phyloP scores from a whole-genome alignment of 1,140 invertebrate species.

The Thaumetopoea pityocampa region DNA sequence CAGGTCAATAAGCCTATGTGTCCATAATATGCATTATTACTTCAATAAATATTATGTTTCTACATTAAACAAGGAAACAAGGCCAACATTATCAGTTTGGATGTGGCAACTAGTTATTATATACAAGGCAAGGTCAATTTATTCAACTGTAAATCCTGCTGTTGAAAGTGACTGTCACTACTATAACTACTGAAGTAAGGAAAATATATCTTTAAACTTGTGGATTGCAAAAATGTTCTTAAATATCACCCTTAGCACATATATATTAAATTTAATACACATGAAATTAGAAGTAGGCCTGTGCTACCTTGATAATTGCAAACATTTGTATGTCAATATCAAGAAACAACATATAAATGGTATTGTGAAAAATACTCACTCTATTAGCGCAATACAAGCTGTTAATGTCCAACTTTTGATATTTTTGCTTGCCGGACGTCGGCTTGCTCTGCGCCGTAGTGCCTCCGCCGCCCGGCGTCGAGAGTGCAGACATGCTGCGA shows the following conservation, averaged over 20 bases:
- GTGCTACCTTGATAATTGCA: slow-evolving; percentile 11
- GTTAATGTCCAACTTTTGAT: slow-evolving; percentile 97
- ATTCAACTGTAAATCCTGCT: slow-evolving; percentile 21
- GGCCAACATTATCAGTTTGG: slow-evolving; percentile 4
- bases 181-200: too few species aligned
- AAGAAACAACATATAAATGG: slow-evolving; percentile 17
- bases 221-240: too few species aligned
- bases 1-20: too few species aligned
- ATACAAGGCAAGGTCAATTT: slow-evolving; percentile 22
- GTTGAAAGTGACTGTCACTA: neutral
- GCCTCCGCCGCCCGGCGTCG: slow-evolving; percentile 76
- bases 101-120: slow-evolving; percentile 8
- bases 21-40: neutral
- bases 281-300: slow-evolving; percentile 5
- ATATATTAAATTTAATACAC: neutral
- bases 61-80: slow-evolving; percentile 8
- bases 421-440: slow-evolving; percentile 88
- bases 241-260: neutral
- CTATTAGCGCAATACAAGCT: slow-evolving; percentile 93
- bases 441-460: slow-evolving; percentile 74
- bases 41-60: neutral
- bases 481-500: slow-evolving; percentile 78
- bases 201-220: too few species aligned
- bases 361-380: slow-evolving; percentile 77
- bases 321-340: too few species aligned